A percentile compares a stretch with the other conserved stretches of the same genome.
phyloP scores from a whole-genome alignment of 2,113 vertebrate genomes.

The Toxotes chatareus region DNA sequence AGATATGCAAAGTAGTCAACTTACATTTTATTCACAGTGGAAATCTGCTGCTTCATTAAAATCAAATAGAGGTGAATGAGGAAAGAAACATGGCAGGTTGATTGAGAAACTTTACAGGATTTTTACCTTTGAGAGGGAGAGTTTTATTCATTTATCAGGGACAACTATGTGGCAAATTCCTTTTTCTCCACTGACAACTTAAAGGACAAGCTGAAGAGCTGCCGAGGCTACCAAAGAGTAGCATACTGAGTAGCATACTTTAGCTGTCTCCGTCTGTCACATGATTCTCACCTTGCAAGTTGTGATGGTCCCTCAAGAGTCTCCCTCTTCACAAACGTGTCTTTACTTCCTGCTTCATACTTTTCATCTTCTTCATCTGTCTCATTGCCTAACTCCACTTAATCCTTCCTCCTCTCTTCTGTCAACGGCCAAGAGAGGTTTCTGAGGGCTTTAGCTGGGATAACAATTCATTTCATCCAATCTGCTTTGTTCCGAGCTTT shows the following conservation, averaged over 20 bases:
- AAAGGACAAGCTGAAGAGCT: not conserved
- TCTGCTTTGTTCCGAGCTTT: conserved; percentile 60
- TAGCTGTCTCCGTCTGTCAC: not conserved
- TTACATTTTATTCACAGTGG: too few species aligned
- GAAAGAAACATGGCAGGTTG: too few species aligned
- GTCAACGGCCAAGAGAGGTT: conserved; percentile 52
- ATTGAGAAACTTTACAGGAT: too few species aligned
- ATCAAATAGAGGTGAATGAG: too few species aligned
- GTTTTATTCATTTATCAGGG: too few species aligned
- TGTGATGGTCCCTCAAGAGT: not conserved
- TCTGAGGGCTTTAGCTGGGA: conserved; percentile 65
- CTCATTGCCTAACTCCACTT: conserved; percentile 30
- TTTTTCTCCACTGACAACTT: too few species aligned
- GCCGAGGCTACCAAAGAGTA: not conserved
- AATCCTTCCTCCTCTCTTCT: conserved; percentile 16
- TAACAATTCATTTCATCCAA: conserved; percentile 71
- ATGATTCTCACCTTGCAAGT: not conserved
- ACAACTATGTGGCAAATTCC: too few species aligned
- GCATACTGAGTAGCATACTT: not conserved
- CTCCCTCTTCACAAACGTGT: not conserved
- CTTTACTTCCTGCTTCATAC: conserved; percentile 7
- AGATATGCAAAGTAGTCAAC: conserved; percentile 9
- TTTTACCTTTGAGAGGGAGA: too few species aligned
- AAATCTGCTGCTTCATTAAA: too few species aligned
- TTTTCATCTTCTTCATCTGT: conserved; percentile 34